Evolutionary conservation across 2,113 vertebrate genomes (phyloP), one percentile per base, ranked within the genome.

Genomic region (Oryzias woworae): DNA sequence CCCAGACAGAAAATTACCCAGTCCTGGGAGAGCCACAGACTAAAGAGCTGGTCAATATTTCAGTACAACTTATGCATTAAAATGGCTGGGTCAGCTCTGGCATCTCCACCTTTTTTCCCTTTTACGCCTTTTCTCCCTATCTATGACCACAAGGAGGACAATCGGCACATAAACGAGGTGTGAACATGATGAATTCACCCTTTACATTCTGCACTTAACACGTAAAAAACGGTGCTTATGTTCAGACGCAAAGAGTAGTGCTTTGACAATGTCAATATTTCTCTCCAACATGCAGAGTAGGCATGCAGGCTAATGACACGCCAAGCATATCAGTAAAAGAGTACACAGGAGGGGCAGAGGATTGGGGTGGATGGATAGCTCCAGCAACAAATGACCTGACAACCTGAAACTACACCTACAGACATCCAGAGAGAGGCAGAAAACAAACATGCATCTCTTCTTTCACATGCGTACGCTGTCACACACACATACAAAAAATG

Each of bases 31-130:
- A 90, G 76, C 81, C 81, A 57, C 67, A 84, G 80, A 80, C 89
- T 91, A 89, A 91, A 88, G 84, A 92, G 84, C 87, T 87, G 75
- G 87, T 92, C 91, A 84, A 92, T 92, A 90, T 84, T 85, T 84
- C 80, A 44, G 82, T 85, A 84, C 82, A 86, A 89, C 83, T 87
- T 85, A 85, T 82, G 81, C 85, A 85, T 85, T 81, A 85, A 85
- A 89, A 86, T 68, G 78, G 82, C 88, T 83, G 64, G 83, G 83
- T 86, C 82, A 86, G 85, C 83, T 79, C 69, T 78, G 59, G 63
- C 69, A 48, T 59, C 62, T 61, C 41, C 69, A 58, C 63, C 50
- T 71, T 62, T 64, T 16, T 71, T 74, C 58, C 28, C 26, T 51
- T 71, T 67, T 58, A 24, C 41, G 78, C 72, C 59, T 85, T 61